Evolutionary conservation across 2,113 vertebrate species (phyloP), one percentile per base, ranked within the genome.

Genomic region (Aythya baeri): DNA sequence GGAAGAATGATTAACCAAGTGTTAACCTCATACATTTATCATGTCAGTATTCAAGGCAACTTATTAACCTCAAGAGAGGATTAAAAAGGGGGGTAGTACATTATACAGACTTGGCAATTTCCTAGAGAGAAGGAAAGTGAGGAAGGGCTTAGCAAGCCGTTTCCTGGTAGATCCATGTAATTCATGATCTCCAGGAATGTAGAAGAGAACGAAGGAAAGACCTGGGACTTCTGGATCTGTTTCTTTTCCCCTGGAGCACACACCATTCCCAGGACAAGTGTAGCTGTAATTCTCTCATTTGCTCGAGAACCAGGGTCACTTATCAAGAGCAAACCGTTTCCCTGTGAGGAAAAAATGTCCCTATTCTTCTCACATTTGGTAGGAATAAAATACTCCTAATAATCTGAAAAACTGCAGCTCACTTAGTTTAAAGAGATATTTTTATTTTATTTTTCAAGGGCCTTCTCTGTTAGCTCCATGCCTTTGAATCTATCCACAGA

Each of bases 361-460:
- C 14, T 6, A 41, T 59, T 29, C n/a, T 59, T 85, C 44, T 22
- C 67, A 26, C 29, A 15, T 83, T 71, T 55, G 38, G 20, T 59
- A 27, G 14, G 58, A 79, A 65, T 62, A 59, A 89, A 86, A 49
- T 50, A 36, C 15, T 74, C 15, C 15, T 83, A 34, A 17, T 62
- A 55, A 14, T 16, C 41, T 86, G 68, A 83, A 23, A 58, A n/a
- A 32, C 36, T 12, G 25, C 44, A 66, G 13, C 1, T 2, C 27
- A 36, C 27, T 89, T 44, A 46, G 27, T 89, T 91, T 85, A 82
- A 87, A 89, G 36, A 79, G 29, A 11, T 11, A 49, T 5, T 55
- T 91, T 81, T 46, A 43, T 77, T 91, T 91, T 79, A 13, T 43
- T 88, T 94, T 87, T 66, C 54, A 43, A 83, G 36, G 87, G 43